Evolutionary conservation across 92 coral and sea anemone species (phyloP).

Genomic region (Galaxea fascicularis): DNA sequence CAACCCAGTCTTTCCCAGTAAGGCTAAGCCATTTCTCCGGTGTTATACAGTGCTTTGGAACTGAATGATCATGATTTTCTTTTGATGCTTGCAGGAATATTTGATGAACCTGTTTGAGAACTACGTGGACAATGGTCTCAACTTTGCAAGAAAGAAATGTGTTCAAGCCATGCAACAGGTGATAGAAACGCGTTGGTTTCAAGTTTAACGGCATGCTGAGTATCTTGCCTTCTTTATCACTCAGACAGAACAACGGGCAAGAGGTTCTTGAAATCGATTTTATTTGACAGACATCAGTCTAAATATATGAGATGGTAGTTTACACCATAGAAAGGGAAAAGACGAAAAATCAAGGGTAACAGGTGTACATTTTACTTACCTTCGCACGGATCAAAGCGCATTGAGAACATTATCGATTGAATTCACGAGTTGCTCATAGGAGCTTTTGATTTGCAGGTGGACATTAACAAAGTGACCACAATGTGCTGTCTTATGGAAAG

Average conservation of each 20-base stretch:
- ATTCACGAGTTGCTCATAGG: background rate
- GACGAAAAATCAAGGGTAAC: no score
- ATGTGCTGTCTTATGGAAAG: conserved; percentile 94
- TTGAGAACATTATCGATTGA: no score
- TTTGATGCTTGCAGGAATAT: conserved; percentile 75
- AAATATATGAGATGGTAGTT: no score
- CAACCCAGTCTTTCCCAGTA: no score
- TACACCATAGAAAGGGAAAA: no score
- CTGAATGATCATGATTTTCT: background rate
- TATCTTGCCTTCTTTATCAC: background rate
- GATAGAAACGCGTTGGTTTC: background rate
- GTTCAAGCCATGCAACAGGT: conserved; percentile 98
- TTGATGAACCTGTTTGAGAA: conserved; percentile 89
- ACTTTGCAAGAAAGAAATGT: conserved; percentile 89
- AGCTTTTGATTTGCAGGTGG: conserved; percentile 64
- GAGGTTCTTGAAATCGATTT: no score
- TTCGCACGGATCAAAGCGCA: no score
- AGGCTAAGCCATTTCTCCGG: no score
- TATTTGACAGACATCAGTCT: no score
- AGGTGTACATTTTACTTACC: no score
- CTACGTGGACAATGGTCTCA: conserved; percentile 93
- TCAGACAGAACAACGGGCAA: no score
- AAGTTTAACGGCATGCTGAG: background rate
- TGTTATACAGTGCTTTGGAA: no score
- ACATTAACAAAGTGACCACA: conserved; percentile 91